Conservation (phyloP, 1,140 invertebrate genomes). For the Scaptomyza graminum region DNA sequence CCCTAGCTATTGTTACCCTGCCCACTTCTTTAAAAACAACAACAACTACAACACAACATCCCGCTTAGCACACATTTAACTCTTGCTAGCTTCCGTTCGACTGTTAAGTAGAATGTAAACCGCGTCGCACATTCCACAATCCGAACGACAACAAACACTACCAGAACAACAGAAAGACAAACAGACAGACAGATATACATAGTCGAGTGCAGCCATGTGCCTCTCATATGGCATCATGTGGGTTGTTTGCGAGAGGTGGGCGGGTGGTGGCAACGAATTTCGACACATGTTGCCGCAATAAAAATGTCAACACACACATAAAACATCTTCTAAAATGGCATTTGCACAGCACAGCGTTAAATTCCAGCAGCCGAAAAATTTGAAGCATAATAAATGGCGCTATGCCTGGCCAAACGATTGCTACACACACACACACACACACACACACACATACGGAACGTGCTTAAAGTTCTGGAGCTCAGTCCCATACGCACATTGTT, state of each 20-base stretch:
- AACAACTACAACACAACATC: neutral
- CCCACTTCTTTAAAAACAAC: neutral
- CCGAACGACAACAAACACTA: conserved; percentile 38
- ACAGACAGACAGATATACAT: conserved; percentile 20
- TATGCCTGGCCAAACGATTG: conserved; percentile 48
- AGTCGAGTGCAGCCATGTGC: conserved; percentile 24
- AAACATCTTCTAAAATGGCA: conserved; percentile 82
- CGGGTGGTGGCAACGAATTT: conserved; percentile 44
- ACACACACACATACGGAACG: conserved; percentile 31
- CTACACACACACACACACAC: conserved; percentile 14
- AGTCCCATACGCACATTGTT: conserved; percentile 61
- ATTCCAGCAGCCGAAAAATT: conserved; percentile 70
- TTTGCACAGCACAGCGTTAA: conserved; percentile 59
- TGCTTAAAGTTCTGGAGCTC: conserved; percentile 53
- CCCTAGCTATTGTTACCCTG: neutral
- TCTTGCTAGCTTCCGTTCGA: conserved; percentile 46
- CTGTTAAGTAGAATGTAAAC: conserved; percentile 76
- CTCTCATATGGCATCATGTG: neutral
- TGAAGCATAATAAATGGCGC: conserved; percentile 79
- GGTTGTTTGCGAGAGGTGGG: conserved; percentile 6
- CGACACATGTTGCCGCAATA: conserved; percentile 81
- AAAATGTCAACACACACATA: conserved; percentile 81
- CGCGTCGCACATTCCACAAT: conserved; percentile 60
- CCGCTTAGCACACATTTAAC: conserved; percentile 51
- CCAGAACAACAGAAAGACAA: conserved; percentile 16